A percentile compares a stretch with the other conserved stretches of the same genome.
These are phyloP conservation scores for Sesamia nonagrioides DNA, from an alignment of 1,140 invertebrate species.

Conservation along the genomic window DNA sequence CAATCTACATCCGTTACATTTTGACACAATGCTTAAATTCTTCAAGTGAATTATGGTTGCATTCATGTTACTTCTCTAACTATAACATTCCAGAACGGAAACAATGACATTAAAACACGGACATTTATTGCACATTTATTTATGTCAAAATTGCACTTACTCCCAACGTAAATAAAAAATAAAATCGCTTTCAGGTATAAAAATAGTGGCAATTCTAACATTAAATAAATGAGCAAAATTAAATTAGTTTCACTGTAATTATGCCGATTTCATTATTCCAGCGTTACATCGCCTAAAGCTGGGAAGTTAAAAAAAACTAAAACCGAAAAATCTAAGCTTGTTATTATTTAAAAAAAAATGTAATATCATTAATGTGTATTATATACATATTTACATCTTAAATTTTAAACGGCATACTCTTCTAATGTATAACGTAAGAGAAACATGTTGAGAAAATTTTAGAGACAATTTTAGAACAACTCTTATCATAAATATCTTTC, in stretches of 20 bases:
- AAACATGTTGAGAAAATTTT: conserved; percentile 55
- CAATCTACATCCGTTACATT: conserved; percentile 1
- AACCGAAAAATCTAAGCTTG: conserved; percentile 62
- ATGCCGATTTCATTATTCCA: conserved; percentile 31
- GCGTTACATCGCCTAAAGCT: conserved; percentile 15
- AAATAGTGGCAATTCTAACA: conserved; percentile 47
- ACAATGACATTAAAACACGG: background rate
- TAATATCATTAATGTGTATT: conserved; percentile 73
- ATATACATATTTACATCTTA: conserved; percentile 86
- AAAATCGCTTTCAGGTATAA: conserved; percentile 21
- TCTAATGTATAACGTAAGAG: conserved; percentile 55
- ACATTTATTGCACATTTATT: conserved; percentile 48
- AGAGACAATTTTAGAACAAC: conserved; percentile 53
- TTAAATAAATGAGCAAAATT: conserved; percentile 43
- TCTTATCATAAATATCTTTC: conserved; percentile 48
- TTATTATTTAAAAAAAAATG: conserved; percentile 64
- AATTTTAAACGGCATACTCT: conserved; percentile 66
- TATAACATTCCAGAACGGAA: conserved; percentile 35
- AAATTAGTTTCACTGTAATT: conserved; percentile 28
- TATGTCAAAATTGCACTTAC: conserved; percentile 53
- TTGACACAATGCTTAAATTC: conserved; percentile 14
- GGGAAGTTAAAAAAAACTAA: conserved; percentile 55
- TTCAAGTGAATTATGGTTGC: background rate
- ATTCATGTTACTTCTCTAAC: conserved; percentile 18
- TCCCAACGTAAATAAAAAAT: conserved; percentile 40